phyloP scores from a whole-genome alignment of 1,140 invertebrate genomes.

The Neodiprion pinetum region DNA sequence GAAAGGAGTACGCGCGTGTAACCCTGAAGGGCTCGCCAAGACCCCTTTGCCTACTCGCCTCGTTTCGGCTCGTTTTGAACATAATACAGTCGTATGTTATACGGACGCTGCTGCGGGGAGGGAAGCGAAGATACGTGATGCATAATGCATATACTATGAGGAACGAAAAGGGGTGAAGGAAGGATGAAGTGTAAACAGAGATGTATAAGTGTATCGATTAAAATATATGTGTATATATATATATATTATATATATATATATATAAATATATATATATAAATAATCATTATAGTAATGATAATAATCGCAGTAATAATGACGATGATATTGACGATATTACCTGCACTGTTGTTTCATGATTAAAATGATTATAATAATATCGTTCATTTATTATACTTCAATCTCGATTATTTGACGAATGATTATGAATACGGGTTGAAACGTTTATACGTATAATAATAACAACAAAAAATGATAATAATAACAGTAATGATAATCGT shows the following conservation, averaged over 20 bases:
- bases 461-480: not conserved
- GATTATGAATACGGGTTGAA: not conserved
- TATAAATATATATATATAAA: not conserved
- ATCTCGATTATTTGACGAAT: no score
- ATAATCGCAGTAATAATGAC: conserved; percentile 2
- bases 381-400: no score
- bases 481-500: no score
- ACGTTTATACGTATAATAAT: not conserved
- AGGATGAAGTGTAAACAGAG: conserved; percentile 4
- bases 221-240: not conserved
- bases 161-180: not conserved
- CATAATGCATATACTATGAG: not conserved
- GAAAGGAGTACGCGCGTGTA: not conserved
- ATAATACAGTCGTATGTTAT: not conserved
- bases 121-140: not conserved
- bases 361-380: no score
- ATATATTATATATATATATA: not conserved
- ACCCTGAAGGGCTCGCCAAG: not conserved
- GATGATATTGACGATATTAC: conserved; percentile 1
- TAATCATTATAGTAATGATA: not conserved
- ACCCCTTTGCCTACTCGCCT: not conserved
- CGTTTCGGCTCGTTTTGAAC: not conserved
- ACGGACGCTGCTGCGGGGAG: not conserved
- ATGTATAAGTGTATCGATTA: conserved; percentile 10
- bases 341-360: no score